Percentiles rank a stretch among this genome's conserved stretches.
Evolutionary conservation across 1,140 invertebrate species (phyloP).

Genomic region (Drosophila leontia): DNA sequence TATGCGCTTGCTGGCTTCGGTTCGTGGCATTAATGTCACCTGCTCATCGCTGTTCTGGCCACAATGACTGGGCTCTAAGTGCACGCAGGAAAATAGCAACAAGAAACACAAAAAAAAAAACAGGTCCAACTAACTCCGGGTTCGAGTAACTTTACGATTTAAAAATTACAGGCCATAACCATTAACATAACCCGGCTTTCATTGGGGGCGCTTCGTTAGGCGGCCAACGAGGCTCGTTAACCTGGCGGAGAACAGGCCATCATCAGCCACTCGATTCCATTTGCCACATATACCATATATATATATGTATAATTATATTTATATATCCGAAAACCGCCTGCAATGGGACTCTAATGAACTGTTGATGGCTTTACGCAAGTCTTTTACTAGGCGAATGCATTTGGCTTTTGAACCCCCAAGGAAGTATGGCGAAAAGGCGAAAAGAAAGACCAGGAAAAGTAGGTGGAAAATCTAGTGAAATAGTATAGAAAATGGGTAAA

Average conservation of each 20-base stretch:
- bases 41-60: slow-evolving; percentile 55
- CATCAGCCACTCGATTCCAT: slow-evolving; percentile 23
- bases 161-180: slow-evolving; percentile 15
- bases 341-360: slow-evolving; percentile 35
- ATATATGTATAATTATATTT: not conserved
- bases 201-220: slow-evolving; percentile 6
- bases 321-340: not conserved
- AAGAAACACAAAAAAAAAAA: not conserved
- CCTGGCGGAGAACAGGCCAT: slow-evolving; percentile 10
- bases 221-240: slow-evolving; percentile 29
- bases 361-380: slow-evolving; percentile 38
- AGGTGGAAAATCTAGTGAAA: not conserved
- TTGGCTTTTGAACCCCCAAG: not conserved
- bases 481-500: no score
- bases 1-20: slow-evolving; percentile 23
- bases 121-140: slow-evolving; percentile 10
- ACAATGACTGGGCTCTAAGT: slow-evolving; percentile 42
- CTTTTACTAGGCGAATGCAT: not conserved
- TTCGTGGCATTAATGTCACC: slow-evolving; percentile 63
- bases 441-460: not conserved
- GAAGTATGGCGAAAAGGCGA: not conserved
- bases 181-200: slow-evolving; percentile 18
- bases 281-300: slow-evolving; percentile 2
- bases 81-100: slow-evolving; percentile 23
- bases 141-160: slow-evolving; percentile 12